phyloP scores from a whole-genome alignment of 2,113 vertebrate species.

The Oncorhynchus tshawytscha region DNA sequence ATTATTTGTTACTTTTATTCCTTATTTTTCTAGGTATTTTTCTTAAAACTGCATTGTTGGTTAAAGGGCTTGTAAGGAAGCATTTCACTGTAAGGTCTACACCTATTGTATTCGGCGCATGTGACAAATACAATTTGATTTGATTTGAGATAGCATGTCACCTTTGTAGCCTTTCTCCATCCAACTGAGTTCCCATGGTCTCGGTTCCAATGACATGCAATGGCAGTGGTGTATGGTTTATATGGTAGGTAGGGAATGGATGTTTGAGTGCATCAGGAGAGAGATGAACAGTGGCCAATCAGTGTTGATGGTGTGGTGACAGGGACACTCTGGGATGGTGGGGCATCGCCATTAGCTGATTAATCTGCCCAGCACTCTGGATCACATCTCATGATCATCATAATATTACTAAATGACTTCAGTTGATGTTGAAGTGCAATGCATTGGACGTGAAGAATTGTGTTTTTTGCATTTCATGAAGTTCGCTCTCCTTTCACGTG shows the following conservation, averaged over 20 bases:
- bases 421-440: conserved; percentile 23
- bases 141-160: too few relatives aligned
- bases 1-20: too few relatives aligned
- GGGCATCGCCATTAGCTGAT: conserved; percentile 32
- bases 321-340: conserved; percentile 28
- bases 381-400: conserved; percentile 23
- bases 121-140: too few relatives aligned
- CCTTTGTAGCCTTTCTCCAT: too few relatives aligned
- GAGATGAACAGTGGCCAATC: conserved; percentile 5
- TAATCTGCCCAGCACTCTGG: conserved; percentile 22
- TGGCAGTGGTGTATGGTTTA: conserved; percentile 23
- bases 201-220: conserved; percentile 43
- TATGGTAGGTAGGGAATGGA: conserved; percentile 28
- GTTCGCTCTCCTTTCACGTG: background rate
- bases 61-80: too few relatives aligned
- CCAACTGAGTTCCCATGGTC: conserved; percentile 1
- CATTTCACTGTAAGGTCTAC: too few relatives aligned
- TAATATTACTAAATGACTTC: conserved; percentile 19
- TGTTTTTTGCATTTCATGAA: background rate
- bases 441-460: conserved; percentile 23
- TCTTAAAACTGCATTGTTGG: too few relatives aligned
- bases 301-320: conserved; percentile 41
- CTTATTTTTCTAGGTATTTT: too few relatives aligned
- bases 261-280: conserved; percentile 24
- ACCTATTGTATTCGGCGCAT: too few relatives aligned